Evolutionary conservation across 2,113 vertebrate genomes (phyloP).

Genomic region (Neolamprologus ventralis): DNA sequence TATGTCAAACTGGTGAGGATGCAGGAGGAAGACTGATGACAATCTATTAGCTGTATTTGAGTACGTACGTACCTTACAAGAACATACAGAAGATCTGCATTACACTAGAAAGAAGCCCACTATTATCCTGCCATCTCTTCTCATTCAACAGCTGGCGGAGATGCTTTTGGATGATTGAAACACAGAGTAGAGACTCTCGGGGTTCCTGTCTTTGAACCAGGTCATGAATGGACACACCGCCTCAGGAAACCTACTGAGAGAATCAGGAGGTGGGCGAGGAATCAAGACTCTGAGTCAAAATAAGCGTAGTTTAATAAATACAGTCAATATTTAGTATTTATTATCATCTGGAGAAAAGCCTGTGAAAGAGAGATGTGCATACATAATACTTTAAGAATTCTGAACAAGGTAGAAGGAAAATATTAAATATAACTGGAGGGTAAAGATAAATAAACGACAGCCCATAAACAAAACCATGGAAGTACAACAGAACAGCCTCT

Average conservation of each 20-base stretch:
- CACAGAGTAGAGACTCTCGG: constrained; percentile 89
- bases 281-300: not conserved
- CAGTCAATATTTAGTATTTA: not conserved
- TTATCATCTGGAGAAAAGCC: not conserved
- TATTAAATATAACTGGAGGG: not conserved
- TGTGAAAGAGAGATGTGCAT: not conserved
- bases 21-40: not conserved
- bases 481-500: not conserved
- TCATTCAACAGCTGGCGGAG: rapidly evolving
- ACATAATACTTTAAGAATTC: not conserved
- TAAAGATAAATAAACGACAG: not conserved
- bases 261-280: not conserved
- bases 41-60: not conserved
- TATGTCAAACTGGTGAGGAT: not conserved
- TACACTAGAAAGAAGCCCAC: not conserved
- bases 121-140: not conserved
- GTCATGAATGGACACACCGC: constrained; percentile 74
- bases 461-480: not conserved
- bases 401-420: not conserved
- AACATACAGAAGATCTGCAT: not conserved
- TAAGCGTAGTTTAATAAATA: not conserved
- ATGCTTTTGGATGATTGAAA: constrained; percentile 81
- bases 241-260: constrained; percentile 74
- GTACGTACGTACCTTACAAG: not conserved
- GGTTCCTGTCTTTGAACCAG: constrained; percentile 86